Evolutionary conservation across 2,888 invertebrate genomes (phyloP).

Genomic region (Sipunculus nudus): DNA sequence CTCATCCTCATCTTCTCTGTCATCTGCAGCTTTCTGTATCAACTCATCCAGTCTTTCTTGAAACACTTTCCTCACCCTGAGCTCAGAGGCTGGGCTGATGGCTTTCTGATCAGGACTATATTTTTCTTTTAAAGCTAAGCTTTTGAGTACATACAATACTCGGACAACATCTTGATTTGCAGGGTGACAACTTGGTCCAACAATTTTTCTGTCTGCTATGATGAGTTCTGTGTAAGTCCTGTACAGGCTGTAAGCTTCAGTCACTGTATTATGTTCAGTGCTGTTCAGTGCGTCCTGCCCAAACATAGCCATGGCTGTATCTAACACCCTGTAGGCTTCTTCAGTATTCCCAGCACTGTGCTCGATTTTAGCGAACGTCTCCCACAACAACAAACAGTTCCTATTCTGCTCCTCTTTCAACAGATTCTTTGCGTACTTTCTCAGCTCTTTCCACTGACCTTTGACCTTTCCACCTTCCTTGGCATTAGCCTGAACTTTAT

Average conservation of each 20-base stretch:
- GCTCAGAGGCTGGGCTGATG: constrained; percentile 13
- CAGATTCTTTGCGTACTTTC: constrained; percentile 56
- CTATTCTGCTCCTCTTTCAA: constrained; percentile 59
- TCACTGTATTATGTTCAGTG: not conserved
- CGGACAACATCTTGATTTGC: too few relatives aligned
- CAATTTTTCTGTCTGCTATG: too few relatives aligned
- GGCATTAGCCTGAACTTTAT: too few relatives aligned
- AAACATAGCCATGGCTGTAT: constrained; percentile 52
- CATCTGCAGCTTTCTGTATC: not conserved
- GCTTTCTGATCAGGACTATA: too few relatives aligned
- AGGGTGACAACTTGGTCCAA: constrained; percentile 36
- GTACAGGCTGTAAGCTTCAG: constrained; percentile 12
- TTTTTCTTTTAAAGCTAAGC: too few relatives aligned
- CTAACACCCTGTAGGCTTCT: constrained; percentile 55
- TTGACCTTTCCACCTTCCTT: too few relatives aligned
- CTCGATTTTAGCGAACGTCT: constrained; percentile 56
- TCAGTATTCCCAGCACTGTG: constrained; percentile 48
- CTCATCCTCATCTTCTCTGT: not conserved
- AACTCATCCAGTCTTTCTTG: constrained; percentile 3
- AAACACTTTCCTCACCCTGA: constrained; percentile 14
- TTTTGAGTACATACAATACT: too few relatives aligned
- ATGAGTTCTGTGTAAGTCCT: constrained; percentile 28
- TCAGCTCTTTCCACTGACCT: constrained; percentile 51
- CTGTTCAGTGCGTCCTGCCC: constrained; percentile 16
- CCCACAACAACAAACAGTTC: constrained; percentile 62